These are phyloP conservation scores for Drosophila cardini DNA, from an alignment of 1,140 invertebrate genomes.

Conservation along the genomic window DNA sequence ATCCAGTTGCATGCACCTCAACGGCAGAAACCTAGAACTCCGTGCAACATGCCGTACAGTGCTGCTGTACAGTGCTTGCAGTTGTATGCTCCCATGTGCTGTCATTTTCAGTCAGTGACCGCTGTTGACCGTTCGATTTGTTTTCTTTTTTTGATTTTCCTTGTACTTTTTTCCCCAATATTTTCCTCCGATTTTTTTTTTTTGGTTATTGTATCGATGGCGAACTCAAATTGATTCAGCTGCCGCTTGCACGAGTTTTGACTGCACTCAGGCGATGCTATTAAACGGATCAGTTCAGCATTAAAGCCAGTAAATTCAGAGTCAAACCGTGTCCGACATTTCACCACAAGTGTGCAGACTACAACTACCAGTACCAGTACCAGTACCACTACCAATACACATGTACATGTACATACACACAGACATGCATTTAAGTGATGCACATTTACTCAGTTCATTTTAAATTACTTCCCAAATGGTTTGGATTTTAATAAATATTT, in stretches of 20 bases:
- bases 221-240: slow-evolving; percentile 25
- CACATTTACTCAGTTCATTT: too few relatives aligned
- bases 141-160: not conserved
- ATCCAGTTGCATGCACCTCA: slow-evolving; percentile 11
- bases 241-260: slow-evolving; percentile 16
- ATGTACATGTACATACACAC: too few relatives aligned
- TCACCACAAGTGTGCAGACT: not conserved
- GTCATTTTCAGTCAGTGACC: slow-evolving; percentile 19
- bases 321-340: not conserved
- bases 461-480: too few relatives aligned
- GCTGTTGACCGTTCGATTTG: slow-evolving; percentile 16
- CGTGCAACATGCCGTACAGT: not conserved
- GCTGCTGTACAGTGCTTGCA: not conserved
- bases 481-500: too few relatives aligned
- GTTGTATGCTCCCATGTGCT: slow-evolving; percentile 7
- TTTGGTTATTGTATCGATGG: slow-evolving; percentile 17
- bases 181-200: not conserved
- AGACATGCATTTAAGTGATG: too few relatives aligned
- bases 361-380: not conserved
- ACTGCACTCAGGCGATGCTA: slow-evolving; percentile 23
- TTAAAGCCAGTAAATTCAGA: slow-evolving; percentile 24
- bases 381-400: too few relatives aligned
- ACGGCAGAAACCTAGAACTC: not conserved
- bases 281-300: slow-evolving; percentile 22
- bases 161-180: not conserved